A percentile compares a stretch with the other conserved stretches of the same genome.
These are phyloP conservation scores for Archivesica marissinica DNA, from an alignment of 1,140 invertebrate species.

Conservation along the genomic window DNA sequence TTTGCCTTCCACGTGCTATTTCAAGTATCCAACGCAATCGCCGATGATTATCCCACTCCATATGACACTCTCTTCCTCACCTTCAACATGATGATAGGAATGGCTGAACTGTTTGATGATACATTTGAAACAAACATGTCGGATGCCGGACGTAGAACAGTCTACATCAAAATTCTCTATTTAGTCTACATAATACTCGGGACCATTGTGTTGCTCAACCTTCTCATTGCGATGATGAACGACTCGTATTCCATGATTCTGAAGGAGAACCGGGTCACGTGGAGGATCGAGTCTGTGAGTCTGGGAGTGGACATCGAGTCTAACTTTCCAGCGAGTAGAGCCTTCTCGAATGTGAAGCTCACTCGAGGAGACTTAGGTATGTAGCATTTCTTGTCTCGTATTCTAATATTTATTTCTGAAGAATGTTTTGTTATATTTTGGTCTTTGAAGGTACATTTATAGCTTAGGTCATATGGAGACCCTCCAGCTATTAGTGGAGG, in stretches of 20 bases:
- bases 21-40: conserved; percentile 64
- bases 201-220: conserved; percentile 78
- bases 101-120: conserved; percentile 74
- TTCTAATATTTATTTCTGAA: no score
- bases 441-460: no score
- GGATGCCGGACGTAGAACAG: conserved; percentile 54
- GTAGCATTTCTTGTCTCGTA: not conserved
- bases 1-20: conserved; percentile 77
- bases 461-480: no score
- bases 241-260: conserved; percentile 78
- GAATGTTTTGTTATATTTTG: no score
- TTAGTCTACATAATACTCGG: conserved; percentile 77
- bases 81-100: conserved; percentile 80
- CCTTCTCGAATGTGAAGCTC: conserved; percentile 25
- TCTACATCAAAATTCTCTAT: conserved; percentile 73
- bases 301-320: conserved; percentile 77
- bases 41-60: conserved; percentile 63
- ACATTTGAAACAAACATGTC: conserved; percentile 63
- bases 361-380: conserved; percentile 18
- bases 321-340: conserved; percentile 63
- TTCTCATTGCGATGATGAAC: conserved; percentile 82
- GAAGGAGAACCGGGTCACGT: conserved; percentile 66
- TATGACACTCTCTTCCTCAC: conserved; percentile 72
- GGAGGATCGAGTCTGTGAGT: conserved; percentile 77
- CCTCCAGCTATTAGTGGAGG: no score